A percentile compares a stretch with the other conserved stretches of the same genome.
These are phyloP conservation scores for Theristus sp. DNA, from an alignment of 2,888 invertebrate species.

Conservation along the genomic window DNA sequence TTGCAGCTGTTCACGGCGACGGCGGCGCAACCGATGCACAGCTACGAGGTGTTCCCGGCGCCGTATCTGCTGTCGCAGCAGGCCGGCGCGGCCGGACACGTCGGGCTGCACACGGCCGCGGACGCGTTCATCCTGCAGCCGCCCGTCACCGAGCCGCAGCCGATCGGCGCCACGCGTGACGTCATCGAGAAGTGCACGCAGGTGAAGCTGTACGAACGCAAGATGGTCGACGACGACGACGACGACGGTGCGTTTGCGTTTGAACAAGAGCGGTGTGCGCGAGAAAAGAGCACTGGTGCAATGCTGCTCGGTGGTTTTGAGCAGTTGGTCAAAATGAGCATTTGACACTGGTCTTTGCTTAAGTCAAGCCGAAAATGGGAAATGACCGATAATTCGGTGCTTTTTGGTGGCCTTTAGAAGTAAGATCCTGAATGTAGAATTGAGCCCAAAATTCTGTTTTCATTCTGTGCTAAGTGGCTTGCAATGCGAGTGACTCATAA, in stretches of 20 bases:
- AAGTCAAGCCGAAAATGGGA: too few species aligned
- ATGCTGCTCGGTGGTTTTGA: too few species aligned
- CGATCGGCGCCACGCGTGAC: constrained; percentile 10
- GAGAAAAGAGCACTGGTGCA: too few species aligned
- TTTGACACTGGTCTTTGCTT: not conserved
- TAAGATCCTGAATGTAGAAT: too few species aligned
- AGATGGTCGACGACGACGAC: not conserved
- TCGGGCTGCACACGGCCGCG: not conserved
- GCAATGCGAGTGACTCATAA: too few species aligned
- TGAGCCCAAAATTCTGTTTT: too few species aligned
- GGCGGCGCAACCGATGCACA: not conserved
- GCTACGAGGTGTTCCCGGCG: not conserved
- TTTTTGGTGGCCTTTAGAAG: too few species aligned
- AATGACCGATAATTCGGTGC: too few species aligned
- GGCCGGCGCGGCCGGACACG: not conserved
- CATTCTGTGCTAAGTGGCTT: too few species aligned
- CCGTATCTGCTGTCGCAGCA: not conserved
- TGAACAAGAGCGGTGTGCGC: too few species aligned
- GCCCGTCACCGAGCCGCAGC: constrained; percentile 11
- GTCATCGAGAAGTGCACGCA: constrained; percentile 11
- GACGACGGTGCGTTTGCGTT: not conserved
- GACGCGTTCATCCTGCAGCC: not conserved
- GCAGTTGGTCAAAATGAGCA: not conserved
- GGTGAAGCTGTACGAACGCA: constrained; percentile 7
- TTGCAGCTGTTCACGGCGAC: not conserved